Conservation (phyloP, 2,113 vertebrate genomes). For the Hemicordylus capensis region DNA sequence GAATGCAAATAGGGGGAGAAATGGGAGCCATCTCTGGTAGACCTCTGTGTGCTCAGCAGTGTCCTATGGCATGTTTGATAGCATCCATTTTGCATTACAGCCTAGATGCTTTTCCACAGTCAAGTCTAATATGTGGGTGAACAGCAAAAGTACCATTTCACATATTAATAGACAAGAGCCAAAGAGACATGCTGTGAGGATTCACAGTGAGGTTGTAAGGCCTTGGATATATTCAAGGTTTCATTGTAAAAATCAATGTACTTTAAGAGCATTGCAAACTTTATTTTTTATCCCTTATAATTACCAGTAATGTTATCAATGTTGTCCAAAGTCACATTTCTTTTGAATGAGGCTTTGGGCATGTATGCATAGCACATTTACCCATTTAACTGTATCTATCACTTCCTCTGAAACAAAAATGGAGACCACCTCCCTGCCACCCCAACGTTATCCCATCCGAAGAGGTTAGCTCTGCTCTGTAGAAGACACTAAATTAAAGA, state of each 20-base stretch:
- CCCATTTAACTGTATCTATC: background rate
- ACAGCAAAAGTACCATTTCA: background rate
- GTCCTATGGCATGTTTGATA: background rate
- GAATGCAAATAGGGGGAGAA: background rate
- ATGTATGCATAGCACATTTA: background rate
- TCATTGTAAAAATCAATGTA: background rate
- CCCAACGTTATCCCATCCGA: background rate
- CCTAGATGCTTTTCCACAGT: background rate
- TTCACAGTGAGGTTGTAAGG: background rate
- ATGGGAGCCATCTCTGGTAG: background rate
- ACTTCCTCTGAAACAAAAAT: background rate
- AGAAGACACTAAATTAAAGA: background rate
- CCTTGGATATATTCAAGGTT: background rate
- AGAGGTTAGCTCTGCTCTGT: background rate
- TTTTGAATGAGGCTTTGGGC: background rate
- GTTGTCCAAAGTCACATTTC: background rate
- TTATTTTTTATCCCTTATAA: background rate
- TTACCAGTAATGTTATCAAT: background rate
- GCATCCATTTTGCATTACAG: background rate
- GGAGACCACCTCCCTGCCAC: background rate
- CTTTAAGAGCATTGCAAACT: background rate
- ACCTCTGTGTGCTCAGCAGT: background rate
- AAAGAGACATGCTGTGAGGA: background rate
- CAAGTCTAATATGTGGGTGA: background rate
- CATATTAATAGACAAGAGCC: background rate